Evolutionary conservation across 1,140 invertebrate genomes (phyloP), one percentile per base, ranked within the genome.

Genomic region (Drosophila asahinai): DNA sequence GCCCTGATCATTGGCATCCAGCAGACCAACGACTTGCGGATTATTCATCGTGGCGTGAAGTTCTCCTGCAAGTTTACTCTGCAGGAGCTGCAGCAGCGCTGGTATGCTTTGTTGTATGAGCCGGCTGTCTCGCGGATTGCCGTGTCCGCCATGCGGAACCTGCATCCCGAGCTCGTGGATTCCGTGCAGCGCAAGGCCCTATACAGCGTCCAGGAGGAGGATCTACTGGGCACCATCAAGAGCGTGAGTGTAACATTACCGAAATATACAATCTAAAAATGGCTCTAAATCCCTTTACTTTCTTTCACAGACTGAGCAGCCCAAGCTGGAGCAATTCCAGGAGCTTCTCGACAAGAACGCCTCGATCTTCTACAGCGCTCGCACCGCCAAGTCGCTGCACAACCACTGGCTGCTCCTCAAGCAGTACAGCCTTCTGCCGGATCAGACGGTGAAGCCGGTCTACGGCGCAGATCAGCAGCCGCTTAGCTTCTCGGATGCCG

Each of bases 61-160:
- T 99, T 99, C 94, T 98, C 98, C 0, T 99, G 98, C 91, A 96
- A 97, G 74, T 99, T 99, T 92, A 98, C 98, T 1, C 93, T 99
- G 14, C 96, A 97, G 92, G 98, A 99, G 93, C 95, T 99, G 30
- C 97, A 99, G 90, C 97, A 98, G 68, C 95, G 99, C 64, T 99
- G 98, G 98, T 98, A 98, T 94, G 97, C 97, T 11, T 91, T 99
- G 51, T 94, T 99, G 3, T 99, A 99, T 93, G 98, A 99, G 93
- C 96, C 97, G 48, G 95, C 96, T 47, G 96, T 98, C 42, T 98
- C 96, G 12, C 95, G 97, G 78, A 95, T 99, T 47, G 97, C 98
- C 25, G 96, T 98, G 8, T 96, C 96, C 72, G 97, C 98, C 0
- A 99, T 99, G 96, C 95, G 97, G 42, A 98, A 98, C 94, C 94